A percentile compares a stretch with the other conserved stretches of the same genome.
Conservation (phyloP, 2,113 vertebrate genomes). For the Nanorana parkeri region DNA sequence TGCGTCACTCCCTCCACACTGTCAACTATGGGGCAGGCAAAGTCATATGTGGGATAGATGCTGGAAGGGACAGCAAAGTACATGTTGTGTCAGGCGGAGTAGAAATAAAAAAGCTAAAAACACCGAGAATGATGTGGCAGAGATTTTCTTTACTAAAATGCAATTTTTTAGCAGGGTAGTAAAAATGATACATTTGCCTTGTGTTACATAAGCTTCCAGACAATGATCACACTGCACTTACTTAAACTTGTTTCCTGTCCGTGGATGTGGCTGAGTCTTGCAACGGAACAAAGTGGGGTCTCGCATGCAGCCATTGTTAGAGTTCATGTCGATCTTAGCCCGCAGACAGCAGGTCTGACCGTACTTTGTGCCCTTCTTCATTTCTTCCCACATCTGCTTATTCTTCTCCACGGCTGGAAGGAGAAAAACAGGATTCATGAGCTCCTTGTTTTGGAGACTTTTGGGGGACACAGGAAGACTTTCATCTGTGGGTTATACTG, state of each 20-base stretch:
- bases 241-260: conserved; percentile 89
- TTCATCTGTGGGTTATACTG: too few species aligned
- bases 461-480: too few species aligned
- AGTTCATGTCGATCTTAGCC: conserved; percentile 97
- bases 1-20: conserved; percentile 96
- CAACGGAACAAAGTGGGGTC: conserved; percentile 96
- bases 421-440: conserved; percentile 9
- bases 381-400: conserved; percentile 93
- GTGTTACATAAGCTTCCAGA: too few species aligned
- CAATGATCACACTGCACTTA: conserved; percentile 63
- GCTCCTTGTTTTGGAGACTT: too few species aligned
- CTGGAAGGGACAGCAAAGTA: conserved; percentile 66
- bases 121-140: too few species aligned
- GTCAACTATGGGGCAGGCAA: conserved; percentile 97
- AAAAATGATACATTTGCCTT: too few species aligned
- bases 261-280: conserved; percentile 92
- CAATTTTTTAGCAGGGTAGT: neutral
- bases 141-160: neutral
- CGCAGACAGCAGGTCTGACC: conserved; percentile 95
- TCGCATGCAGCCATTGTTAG: conserved; percentile 97
- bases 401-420: conserved; percentile 90
- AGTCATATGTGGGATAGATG: conserved; percentile 95
- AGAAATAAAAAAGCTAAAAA: too few species aligned
- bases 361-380: conserved; percentile 87
- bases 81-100: too few species aligned